Base-by-base conservation (phyloP, 2,113 vertebrate genomes). In the Myiozetetes cayanensis region DNA sequence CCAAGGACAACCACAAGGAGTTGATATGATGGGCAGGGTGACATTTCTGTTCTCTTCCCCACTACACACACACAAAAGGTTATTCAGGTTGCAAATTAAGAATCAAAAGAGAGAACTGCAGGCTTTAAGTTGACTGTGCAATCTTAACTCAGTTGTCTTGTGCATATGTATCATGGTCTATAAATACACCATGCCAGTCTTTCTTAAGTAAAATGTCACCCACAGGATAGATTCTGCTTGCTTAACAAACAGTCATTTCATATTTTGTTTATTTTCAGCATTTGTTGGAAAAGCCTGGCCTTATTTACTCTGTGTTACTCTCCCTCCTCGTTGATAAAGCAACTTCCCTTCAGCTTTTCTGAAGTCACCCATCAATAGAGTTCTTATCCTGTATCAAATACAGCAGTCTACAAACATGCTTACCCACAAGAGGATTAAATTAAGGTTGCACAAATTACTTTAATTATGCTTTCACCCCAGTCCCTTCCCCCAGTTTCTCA, bases 191-290 rank as follows among this genome's bases (percentile, higher is more conserved):
- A 78, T 5, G 8, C 16, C 83, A 70, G 18, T 53, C 46, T 77
- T 94, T 89, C 83, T 61, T 33, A 79, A 0, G 0, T 66, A 73
- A 94, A 94, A 92, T 63, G 86, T 90, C 95, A 90, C 39, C 63
- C 3, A 0, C 39, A 71, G 65, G 47, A 94, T 39, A 50, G 31
- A 93, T 59, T 80, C 55, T 74, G 43, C 72, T 86, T 84, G 55
- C 79, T 86, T 74, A 80, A 86, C 74, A 90, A 88, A 80, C 61
- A 83, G 25, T 35, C 63, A 70, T 66, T 83, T 76, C 46, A 31
- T 77, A 92, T 92, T 93, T 93, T 66, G 86, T 55, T 91, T 93
- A 93, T 93, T 95, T 88, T 67, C 83, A 84, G 67, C 63, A 63
- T 28, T 88, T 74, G 25, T 53, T 90, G 79, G 71, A 81, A 93